Evolutionary conservation across 2,888 invertebrate species (phyloP), one percentile per base, ranked within the genome.

Genomic region (Orthosia incerta): DNA sequence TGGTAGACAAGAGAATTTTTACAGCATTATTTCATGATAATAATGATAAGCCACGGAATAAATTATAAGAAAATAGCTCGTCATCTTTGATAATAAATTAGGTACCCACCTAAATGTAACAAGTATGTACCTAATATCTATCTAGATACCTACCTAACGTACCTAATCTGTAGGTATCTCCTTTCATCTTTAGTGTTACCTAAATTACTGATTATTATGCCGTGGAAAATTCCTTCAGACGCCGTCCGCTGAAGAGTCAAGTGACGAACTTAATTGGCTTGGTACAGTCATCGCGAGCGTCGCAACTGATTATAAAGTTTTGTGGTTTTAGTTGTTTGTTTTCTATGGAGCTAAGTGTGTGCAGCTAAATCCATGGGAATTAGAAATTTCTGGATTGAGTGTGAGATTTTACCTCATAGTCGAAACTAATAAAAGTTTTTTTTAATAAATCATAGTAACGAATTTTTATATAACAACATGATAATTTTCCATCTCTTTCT

Each of bases 181-280:
- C n/a, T 64, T 13, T 67, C 55, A 75, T 76, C 56, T 57, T 67
- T 77, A 66, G 51, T 20, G 57, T 76, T 78, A 78, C 83, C 72
- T 71, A 76, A 80, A 81, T 76, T 76, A 77, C 64, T 74, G 86
- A 84, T 85, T 78, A 74, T 23, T 65, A 60, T 31, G 51, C 55
- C 39, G 70, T 72, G 88, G 85, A 88, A 88, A 82, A 71, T 88
- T 88, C 86, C 85, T 67, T 67, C 57, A 70, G 74, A 74, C 74
- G 64, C 20, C 23, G 18, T 23, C 20, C 23, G 18, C 26, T 71
- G 57, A 67, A 60, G 57, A 71, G 71, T 75, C 71, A 70, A 74
- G 60, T 71, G 61, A 67, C 70, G 39, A 74, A 74, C 45, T 76
- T 59, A 62, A 66, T 62, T 53, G 48, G 39, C 20, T 60, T 15